Percentiles rank a stretch among this genome's conserved stretches.
These are phyloP conservation scores for Amblyornis subalaris DNA, from an alignment of 2,113 vertebrate species.

Conservation along the genomic window DNA sequence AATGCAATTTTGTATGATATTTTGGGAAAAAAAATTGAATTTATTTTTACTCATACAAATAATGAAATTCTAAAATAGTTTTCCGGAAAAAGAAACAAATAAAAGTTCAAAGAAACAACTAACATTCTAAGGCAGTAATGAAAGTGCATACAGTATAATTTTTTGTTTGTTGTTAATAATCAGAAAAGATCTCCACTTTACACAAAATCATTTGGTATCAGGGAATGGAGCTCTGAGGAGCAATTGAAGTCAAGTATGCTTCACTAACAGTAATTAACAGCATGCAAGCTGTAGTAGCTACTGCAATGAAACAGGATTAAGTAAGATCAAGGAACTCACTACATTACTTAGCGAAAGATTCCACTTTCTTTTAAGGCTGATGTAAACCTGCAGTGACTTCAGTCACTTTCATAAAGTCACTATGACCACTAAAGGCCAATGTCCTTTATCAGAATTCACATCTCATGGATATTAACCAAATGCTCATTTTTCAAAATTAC, in stretches of 20 bases:
- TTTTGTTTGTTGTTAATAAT: background rate
- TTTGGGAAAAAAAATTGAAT: background rate
- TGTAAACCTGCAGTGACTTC: background rate
- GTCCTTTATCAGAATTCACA: background rate
- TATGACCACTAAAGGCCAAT: background rate
- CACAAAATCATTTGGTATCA: background rate
- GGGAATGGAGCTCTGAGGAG: background rate
- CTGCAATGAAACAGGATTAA: background rate
- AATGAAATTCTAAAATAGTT: background rate
- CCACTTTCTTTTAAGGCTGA: background rate
- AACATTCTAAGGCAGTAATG: background rate
- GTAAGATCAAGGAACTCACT: background rate
- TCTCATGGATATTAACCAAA: background rate
- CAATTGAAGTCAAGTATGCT: background rate
- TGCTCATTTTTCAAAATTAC: background rate
- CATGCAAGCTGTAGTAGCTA: background rate
- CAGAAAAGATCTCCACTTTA: background rate
- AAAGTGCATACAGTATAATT: background rate
- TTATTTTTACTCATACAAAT: background rate
- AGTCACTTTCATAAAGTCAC: background rate
- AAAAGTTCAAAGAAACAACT: background rate
- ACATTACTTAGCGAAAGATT: background rate
- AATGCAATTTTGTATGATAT: background rate
- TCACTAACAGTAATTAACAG: constrained; percentile 7
- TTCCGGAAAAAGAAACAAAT: background rate